Percentiles rank a stretch among this genome's conserved stretches.
phyloP scores from a whole-genome alignment of 2,797 vertebrate genomes.

The Rhynchotus rufescens region DNA sequence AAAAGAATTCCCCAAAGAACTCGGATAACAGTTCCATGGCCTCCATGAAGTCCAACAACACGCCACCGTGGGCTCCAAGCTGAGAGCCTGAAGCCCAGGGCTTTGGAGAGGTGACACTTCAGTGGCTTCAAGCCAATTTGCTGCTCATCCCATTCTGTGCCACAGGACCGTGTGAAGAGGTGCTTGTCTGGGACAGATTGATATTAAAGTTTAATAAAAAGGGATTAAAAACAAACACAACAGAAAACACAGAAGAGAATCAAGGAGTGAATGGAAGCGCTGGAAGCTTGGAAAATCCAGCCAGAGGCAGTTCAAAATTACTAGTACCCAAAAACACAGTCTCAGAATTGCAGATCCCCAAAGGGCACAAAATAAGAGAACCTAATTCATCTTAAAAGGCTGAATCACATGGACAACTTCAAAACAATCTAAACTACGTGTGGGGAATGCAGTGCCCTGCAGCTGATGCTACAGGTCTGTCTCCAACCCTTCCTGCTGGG shows the following conservation, averaged over 20 bases:
- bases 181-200: background rate
- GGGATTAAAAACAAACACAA: background rate
- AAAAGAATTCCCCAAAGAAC: background rate
- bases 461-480: background rate
- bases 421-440: background rate
- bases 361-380: background rate
- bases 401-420: background rate
- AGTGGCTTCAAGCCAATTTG: background rate
- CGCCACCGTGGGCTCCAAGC: no score
- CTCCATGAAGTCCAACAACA: background rate
- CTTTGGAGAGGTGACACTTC: background rate
- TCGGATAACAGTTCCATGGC: background rate
- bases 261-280: no score
- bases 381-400: background rate
- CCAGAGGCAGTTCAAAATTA: background rate
- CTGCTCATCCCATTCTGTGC: background rate
- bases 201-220: background rate
- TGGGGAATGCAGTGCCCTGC: background rate
- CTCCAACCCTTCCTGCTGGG: background rate
- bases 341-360: background rate
- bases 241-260: background rate
- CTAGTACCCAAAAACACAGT: background rate
- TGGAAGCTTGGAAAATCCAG: background rate
- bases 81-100: background rate
- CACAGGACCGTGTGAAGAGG: background rate